Percentiles rank a stretch among this genome's conserved stretches.
These are phyloP conservation scores for Lophochroa leadbeateri DNA, from an alignment of 2,113 vertebrate genomes.

Conservation along the genomic window DNA sequence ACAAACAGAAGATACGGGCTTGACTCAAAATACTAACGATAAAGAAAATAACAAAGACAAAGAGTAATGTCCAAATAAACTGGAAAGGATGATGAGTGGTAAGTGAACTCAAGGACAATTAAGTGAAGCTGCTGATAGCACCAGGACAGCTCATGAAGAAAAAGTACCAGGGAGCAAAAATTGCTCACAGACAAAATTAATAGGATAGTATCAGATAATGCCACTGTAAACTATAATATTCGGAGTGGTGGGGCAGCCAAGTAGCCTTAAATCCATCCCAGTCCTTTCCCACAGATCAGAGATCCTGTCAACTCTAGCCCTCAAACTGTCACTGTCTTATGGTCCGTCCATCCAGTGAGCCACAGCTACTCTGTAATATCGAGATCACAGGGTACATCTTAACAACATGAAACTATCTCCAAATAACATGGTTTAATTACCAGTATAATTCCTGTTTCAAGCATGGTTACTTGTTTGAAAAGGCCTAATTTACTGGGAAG, in stretches of 20 bases:
- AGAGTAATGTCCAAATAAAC: neutral
- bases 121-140: neutral
- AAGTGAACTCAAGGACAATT: neutral
- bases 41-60: neutral
- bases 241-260: neutral
- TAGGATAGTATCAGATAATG: neutral
- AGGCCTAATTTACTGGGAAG: neutral
- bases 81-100: neutral
- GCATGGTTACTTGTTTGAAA: neutral
- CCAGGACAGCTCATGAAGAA: neutral
- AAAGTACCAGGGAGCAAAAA: neutral
- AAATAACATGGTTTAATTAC: neutral
- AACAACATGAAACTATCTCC: neutral
- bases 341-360: neutral
- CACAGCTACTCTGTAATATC: neutral
- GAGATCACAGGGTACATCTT: neutral
- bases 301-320: neutral
- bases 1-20: neutral
- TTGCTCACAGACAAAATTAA: neutral
- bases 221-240: neutral
- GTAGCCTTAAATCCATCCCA: neutral
- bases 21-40: neutral
- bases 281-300: too few relatives aligned
- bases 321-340: neutral
- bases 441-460: neutral